A percentile compares a stretch with the other conserved stretches of the same genome.
Evolutionary conservation across 2,797 vertebrate species (phyloP).

Genomic region (Aeoliscus strigatus): DNA sequence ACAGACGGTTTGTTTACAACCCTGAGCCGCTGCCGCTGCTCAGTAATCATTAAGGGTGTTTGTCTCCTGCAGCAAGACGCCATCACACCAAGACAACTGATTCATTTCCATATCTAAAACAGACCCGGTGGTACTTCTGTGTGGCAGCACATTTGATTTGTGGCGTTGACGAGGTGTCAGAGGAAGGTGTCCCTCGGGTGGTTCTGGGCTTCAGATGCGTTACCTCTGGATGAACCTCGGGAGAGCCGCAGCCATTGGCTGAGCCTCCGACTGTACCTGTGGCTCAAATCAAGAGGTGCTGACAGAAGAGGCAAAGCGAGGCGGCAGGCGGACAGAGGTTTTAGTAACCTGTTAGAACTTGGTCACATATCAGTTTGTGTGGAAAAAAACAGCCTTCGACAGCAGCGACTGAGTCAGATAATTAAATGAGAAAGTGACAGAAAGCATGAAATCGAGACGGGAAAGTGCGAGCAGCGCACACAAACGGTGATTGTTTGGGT

Average conservation of each 20-base stretch:
- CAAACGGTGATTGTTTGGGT: conserved; percentile 51
- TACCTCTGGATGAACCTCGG: conserved; percentile 67
- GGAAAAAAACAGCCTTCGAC: conserved; percentile 34
- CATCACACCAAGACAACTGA: conserved; percentile 40
- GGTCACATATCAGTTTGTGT: conserved; percentile 47
- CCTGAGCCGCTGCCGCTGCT: conserved; percentile 32
- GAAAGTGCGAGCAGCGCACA: conserved; percentile 16
- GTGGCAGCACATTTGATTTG: conserved; percentile 35
- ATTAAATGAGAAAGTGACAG: conserved; percentile 32
- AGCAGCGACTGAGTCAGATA: conserved; percentile 36
- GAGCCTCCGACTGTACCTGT: conserved; percentile 59
- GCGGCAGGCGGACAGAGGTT: conserved; percentile 34
- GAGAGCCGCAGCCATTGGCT: conserved; percentile 55
- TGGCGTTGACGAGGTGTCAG: conserved; percentile 49
- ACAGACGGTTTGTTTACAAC: conserved; percentile 62
- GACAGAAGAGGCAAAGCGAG: conserved; percentile 50
- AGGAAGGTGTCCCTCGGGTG: conserved; percentile 48
- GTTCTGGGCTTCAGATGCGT: conserved; percentile 62
- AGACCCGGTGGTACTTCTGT: conserved; percentile 13
- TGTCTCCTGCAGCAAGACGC: conserved; percentile 42
- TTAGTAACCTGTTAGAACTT: conserved; percentile 51
- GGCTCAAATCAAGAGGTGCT: conserved; percentile 65
- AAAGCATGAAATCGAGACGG: conserved; percentile 41
- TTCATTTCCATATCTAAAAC: conserved; percentile 42
- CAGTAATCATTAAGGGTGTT: conserved; percentile 45